Conservation (phyloP, 2,888 invertebrate genomes). For the Willowsia nigromaculata region DNA sequence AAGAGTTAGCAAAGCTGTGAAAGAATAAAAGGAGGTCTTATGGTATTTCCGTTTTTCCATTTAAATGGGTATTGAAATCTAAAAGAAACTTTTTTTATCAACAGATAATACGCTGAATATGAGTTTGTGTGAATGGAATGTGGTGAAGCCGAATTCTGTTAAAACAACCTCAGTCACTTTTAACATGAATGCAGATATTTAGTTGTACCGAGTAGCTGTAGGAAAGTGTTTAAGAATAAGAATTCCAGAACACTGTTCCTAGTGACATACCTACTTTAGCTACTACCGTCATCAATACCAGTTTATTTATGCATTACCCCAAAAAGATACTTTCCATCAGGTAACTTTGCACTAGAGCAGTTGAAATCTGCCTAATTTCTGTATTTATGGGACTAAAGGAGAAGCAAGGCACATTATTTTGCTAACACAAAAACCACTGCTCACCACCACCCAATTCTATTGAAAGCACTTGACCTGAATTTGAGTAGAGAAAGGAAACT, state of each 20-base stretch:
- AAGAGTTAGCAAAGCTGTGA: background rate
- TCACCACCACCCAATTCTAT: background rate
- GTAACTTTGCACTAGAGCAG: background rate
- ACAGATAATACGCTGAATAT: conserved; percentile 72
- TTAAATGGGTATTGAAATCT: conserved; percentile 74
- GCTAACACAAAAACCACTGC: background rate
- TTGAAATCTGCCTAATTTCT: background rate
- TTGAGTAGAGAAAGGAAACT: background rate
- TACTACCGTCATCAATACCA: background rate
- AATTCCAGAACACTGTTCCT: background rate
- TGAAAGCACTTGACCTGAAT: background rate
- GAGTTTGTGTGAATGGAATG: background rate
- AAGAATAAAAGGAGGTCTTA: background rate
- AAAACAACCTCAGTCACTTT: background rate
- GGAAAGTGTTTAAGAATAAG: background rate
- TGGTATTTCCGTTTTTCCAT: conserved; percentile 52
- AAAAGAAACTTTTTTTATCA: conserved; percentile 77
- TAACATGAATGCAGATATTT: background rate
- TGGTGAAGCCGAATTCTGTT: background rate
- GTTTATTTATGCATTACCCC: background rate
- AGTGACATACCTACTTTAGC: background rate
- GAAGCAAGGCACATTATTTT: background rate
- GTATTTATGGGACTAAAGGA: background rate
- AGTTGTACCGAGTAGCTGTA: too few species aligned
- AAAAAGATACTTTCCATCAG: background rate